Conservation (phyloP, 1,140 invertebrate species). For the Antheraea pernyi region DNA sequence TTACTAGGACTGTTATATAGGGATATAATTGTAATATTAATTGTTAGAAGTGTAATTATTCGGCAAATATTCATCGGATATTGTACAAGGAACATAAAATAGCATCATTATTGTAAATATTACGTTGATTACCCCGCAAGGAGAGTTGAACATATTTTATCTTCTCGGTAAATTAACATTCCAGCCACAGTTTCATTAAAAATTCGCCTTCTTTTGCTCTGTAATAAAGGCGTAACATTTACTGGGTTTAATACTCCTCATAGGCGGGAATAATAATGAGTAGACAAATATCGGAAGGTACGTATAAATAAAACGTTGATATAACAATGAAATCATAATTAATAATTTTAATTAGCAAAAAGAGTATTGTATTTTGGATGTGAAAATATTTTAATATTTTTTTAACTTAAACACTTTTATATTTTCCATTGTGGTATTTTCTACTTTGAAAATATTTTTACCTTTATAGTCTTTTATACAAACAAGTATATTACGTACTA, state of each 20-base stretch:
- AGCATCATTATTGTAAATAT: conserved; percentile 42
- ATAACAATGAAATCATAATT: neutral
- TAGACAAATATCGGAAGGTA: conserved; percentile 6
- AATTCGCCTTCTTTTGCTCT: conserved; percentile 38
- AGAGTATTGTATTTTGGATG: too few relatives aligned
- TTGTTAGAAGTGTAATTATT: neutral
- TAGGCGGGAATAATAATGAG: conserved; percentile 40
- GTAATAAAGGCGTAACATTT: conserved; percentile 47
- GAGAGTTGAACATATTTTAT: conserved; percentile 41
- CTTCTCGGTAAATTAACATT: conserved; percentile 46
- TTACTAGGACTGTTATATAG: too few relatives aligned
- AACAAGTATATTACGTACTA: too few relatives aligned
- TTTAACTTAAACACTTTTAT: too few relatives aligned
- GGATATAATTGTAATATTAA: neutral
- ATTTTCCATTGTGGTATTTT: too few relatives aligned
- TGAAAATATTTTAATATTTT: too few relatives aligned
- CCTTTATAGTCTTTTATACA: too few relatives aligned
- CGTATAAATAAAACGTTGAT: neutral
- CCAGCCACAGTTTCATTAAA: conserved; percentile 41
- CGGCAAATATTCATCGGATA: neutral
- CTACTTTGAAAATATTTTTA: too few relatives aligned
- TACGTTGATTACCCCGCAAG: conserved; percentile 41
- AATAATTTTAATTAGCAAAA: too few relatives aligned
- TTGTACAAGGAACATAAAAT: conserved; percentile 36
- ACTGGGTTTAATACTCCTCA: conserved; percentile 40